phyloP scores from a whole-genome alignment of 2,113 vertebrate genomes.

The Hepsetus odoe region DNA sequence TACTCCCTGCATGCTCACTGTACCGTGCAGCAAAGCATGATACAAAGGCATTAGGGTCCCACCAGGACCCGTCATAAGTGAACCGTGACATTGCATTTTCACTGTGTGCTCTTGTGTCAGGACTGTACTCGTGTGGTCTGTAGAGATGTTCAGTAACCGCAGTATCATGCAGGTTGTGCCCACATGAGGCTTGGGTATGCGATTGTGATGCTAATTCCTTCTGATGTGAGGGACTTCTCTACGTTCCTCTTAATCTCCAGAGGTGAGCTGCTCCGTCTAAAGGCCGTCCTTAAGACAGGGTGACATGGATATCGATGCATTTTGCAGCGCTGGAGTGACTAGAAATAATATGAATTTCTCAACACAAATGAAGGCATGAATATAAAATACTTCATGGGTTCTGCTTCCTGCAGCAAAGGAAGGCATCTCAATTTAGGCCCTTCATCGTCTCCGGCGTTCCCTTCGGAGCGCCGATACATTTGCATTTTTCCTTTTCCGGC shows the following conservation, averaged over 20 bases:
- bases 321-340: background rate
- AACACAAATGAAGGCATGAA: background rate
- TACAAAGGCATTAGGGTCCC: background rate
- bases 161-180: background rate
- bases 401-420: background rate
- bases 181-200: background rate
- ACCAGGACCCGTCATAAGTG: background rate
- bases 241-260: background rate
- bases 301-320: background rate
- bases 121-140: background rate
- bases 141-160: background rate
- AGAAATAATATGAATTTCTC: background rate
- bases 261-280: background rate
- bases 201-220: conserved; percentile 8
- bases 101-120: background rate
- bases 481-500: conserved; percentile 23
- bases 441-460: background rate
- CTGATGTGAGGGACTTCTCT: conserved; percentile 17
- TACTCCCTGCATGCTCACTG: background rate
- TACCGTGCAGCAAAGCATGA: background rate
- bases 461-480: background rate
- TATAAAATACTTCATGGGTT: background rate
- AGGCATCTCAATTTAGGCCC: conserved; percentile 3
- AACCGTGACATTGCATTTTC: background rate
- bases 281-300: background rate